A percentile compares a stretch with the other conserved stretches of the same genome.
phyloP scores from a whole-genome alignment of 2,888 invertebrate genomes.

The Lasiommata megera region DNA sequence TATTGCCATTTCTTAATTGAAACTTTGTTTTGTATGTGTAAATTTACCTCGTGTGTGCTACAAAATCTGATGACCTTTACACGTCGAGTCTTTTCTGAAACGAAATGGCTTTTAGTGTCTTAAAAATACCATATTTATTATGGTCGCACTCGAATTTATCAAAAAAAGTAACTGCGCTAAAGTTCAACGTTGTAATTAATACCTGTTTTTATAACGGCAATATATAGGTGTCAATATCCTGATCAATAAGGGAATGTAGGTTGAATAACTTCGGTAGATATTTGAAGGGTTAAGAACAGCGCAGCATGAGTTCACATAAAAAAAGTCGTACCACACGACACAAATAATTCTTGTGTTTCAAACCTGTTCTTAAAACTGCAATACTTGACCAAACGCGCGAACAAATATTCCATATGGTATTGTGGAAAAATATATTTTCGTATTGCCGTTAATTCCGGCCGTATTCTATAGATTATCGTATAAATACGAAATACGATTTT shows the following conservation, averaged over 20 bases:
- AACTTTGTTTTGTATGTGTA: too few species aligned
- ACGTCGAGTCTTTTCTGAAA: too few species aligned
- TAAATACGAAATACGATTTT: too few species aligned
- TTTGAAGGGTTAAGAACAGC: slow-evolving; percentile 5
- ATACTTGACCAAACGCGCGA: not conserved
- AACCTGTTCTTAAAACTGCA: slow-evolving; percentile 7
- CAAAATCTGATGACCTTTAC: too few species aligned
- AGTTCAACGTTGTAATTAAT: slow-evolving; percentile 14
- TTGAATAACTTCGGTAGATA: slow-evolving; percentile 1
- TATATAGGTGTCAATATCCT: slow-evolving; percentile 11
- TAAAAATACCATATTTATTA: too few species aligned
- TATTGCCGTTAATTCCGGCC: not conserved
- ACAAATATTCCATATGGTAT: not conserved
- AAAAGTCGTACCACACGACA: not conserved
- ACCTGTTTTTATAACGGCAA: slow-evolving; percentile 29
- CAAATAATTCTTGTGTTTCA: not conserved
- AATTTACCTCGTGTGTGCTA: too few species aligned
- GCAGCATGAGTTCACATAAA: not conserved
- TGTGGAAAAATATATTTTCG: not conserved
- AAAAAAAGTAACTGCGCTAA: slow-evolving; percentile 8
- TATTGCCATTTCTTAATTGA: too few species aligned
- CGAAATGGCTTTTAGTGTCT: too few species aligned
- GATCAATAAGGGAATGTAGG: not conserved
- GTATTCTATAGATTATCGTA: not conserved
- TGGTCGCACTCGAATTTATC: slow-evolving; percentile 9